Base-by-base conservation (phyloP, 2,113 vertebrate species). In the Myanophis thanlyinensis region DNA sequence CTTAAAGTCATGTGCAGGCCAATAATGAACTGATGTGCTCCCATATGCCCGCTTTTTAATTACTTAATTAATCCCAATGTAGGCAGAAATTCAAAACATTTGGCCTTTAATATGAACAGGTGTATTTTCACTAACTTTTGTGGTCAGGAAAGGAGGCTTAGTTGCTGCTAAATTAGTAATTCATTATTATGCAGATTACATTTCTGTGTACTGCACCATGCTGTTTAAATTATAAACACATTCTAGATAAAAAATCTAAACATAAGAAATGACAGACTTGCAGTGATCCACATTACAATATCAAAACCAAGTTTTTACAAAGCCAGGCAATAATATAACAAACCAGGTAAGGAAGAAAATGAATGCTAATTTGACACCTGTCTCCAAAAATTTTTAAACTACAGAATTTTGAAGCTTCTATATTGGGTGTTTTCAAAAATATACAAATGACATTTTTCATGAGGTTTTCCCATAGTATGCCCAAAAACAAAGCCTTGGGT, bases 1-100 rank as follows among this genome's bases (percentile, higher is more conserved):
- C 51, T 25, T 85, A n/a, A 89, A 46, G 73, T 35, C 23, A 22
- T 44, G 12, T 44, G 44, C 2, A 54, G 49, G 30, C 46, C 23
- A 62, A 35, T 84, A 92, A 49, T 89, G 48, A 80, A 89, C 27
- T 54, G 27, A 56, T 30, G 85, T 89, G 23, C 13, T 86, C 54
- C 73, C 88, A 62, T 23, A 47, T 86, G 73, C 25, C 73, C 22
- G 35, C 8, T 40, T 51, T n/a, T 86, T 51, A 85, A 93, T 90
- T 92, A 89, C 25, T 51, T 80, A 89, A 85, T 89, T 59, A 92
- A 92, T 85, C 52, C 51, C 67, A 89, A 20, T n/a, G 25, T 48
- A 48, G 44, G 3, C 48, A 49, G 44, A 84, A 56, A 73, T 20
- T 35, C 67, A 92, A 89, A 59, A 56, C 27, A 20, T 73, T 88